These are phyloP conservation scores for Cyclargus thomasi DNA, from an alignment of 1,140 invertebrate species.

Conservation along the genomic window DNA sequence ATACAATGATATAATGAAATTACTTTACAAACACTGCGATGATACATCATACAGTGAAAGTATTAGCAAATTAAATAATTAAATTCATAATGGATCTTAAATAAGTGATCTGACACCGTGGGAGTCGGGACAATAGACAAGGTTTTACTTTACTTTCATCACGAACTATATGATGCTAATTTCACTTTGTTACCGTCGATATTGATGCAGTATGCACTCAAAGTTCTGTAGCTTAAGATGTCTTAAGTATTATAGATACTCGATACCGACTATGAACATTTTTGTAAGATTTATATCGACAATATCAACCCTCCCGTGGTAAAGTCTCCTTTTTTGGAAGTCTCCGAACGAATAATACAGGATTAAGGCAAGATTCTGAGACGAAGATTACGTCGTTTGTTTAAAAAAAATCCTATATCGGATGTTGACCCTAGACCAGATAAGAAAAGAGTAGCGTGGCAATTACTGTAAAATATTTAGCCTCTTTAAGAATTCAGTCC, in stretches of 20 bases:
- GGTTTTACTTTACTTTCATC: constrained; percentile 43
- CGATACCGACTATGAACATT: too few relatives aligned
- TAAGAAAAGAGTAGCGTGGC: not conserved
- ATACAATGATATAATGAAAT: not conserved
- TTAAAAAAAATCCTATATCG: not conserved
- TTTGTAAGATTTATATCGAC: too few relatives aligned
- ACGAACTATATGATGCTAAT: constrained; percentile 29
- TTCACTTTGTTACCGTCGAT: not conserved
- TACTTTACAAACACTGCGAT: not conserved
- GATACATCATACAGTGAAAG: constrained; percentile 23
- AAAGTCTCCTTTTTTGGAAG: too few relatives aligned
- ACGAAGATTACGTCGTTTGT: not conserved
- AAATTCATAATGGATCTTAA: constrained; percentile 22
- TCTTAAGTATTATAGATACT: too few relatives aligned
- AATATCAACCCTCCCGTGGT: too few relatives aligned
- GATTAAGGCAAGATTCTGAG: not conserved
- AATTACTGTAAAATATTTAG: not conserved
- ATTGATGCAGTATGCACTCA: not conserved
- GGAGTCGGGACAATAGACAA: constrained; percentile 41
- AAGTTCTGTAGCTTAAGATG: not conserved
- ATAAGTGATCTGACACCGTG: constrained; percentile 40
- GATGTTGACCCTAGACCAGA: not conserved
- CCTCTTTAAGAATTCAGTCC: too few relatives aligned
- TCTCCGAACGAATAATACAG: not conserved
- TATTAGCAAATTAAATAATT: constrained; percentile 18